These are phyloP conservation scores for Amblyopsis rosae DNA, from an alignment of 2,113 vertebrate genomes.

Conservation along the genomic window DNA sequence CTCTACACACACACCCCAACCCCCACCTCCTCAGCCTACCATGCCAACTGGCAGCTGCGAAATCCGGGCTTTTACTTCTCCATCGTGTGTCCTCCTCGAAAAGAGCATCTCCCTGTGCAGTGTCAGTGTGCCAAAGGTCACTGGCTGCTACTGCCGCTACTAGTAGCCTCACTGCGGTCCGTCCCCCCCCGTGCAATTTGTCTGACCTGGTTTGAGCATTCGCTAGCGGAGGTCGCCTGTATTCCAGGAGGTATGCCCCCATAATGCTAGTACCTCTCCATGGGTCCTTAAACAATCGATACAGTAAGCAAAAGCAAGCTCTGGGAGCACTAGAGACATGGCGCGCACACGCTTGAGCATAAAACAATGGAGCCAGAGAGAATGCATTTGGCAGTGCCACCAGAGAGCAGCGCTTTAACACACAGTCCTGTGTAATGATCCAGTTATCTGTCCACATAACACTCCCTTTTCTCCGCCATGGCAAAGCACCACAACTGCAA, in stretches of 20 bases:
- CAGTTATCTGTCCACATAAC: conserved; percentile 36
- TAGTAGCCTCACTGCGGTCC: not conserved
- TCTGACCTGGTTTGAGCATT: conserved; percentile 47
- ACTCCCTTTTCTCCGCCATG: conserved; percentile 18
- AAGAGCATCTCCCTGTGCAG: conserved; percentile 42
- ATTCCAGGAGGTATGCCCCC: conserved; percentile 58
- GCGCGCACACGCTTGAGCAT: conserved; percentile 1
- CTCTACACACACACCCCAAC: not conserved
- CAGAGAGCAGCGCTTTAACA: not conserved
- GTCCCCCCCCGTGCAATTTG: conserved; percentile 41
- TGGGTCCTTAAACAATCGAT: conserved; percentile 27
- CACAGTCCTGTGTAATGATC: conserved; percentile 20
- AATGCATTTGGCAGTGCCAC: not conserved
- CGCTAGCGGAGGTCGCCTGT: conserved; percentile 31
- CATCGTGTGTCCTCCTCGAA: conserved; percentile 41
- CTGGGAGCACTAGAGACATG: not conserved
- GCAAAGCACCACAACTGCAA: not conserved
- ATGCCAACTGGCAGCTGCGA: conserved; percentile 61
- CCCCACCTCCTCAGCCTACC: conserved; percentile 19
- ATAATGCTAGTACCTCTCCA: conserved; percentile 23
- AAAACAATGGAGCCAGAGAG: conserved; percentile 5
- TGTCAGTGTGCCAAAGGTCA: conserved; percentile 68
- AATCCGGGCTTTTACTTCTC: conserved; percentile 64
- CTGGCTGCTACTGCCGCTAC: conserved; percentile 25
- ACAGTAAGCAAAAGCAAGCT: conserved; percentile 31